Evolutionary conservation across 2,888 invertebrate species (phyloP), one percentile per base, ranked within the genome.

Genomic region (Dugesia japonica): DNA sequence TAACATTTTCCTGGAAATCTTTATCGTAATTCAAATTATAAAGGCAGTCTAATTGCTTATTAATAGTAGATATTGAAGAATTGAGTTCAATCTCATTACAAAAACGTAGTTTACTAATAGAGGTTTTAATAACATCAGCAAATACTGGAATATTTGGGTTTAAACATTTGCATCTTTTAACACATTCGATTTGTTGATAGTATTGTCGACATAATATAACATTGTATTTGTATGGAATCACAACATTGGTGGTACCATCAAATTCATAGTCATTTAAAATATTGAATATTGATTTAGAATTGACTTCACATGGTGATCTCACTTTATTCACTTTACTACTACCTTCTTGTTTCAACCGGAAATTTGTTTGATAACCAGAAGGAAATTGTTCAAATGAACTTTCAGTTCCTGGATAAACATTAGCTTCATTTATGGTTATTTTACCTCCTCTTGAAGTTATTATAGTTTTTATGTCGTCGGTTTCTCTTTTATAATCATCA

Each of bases 141-240:
- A 56, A 56, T 56, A 56, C 56, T 4, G 56, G 56, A 56, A 56
- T n/a, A 7, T 56, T 56, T n/a, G 56, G 56, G 17, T 56, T 56
- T 56, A 56, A 56, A n/a, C 56, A 56, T n/a, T 20, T 20, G 23
- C 56, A 56, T 56, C 56, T n/a, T 23, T 56, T 56, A 20, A 56
- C 56, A n/a, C n/a, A 56, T 56, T 56, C 56, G 56, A 56, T 56
- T 56, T 56, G 56, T n/a, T 20, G 56, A 56, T 56, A 56, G 23
- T 56, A 56, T 56, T 56, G 56, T 23, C 56, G 4, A n/a, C 56
- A 56, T 13, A 56, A n/a, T 20, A 56, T 56, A 1, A 56, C 23
- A 56, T 56, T 56, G 23, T 56, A 56, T n/a, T 56, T 56, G 17
- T 56, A 56, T 20, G 1, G 56, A 1, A 56, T n/a, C 7, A n/a